phyloP scores from a whole-genome alignment of 92 coral and sea anemone species.

The Porites evermanni region DNA sequence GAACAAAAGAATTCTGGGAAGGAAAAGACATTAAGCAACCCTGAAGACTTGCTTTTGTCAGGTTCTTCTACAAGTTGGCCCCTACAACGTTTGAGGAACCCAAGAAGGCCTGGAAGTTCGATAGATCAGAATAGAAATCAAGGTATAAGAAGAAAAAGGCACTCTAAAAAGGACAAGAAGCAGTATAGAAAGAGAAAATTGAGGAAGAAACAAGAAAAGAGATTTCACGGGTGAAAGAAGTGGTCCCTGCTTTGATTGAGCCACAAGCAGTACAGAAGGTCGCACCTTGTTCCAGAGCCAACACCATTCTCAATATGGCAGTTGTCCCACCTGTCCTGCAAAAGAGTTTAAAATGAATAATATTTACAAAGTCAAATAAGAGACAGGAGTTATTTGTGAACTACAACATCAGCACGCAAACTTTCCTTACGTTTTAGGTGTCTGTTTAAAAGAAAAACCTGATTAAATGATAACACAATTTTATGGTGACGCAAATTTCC shows the following conservation, averaged over 20 bases:
- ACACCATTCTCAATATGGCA: conserved; percentile 5
- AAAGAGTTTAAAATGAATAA: not conserved
- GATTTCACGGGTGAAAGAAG: not conserved
- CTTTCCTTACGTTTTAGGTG: not conserved
- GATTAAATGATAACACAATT: conserved; percentile 1
- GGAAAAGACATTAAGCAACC: not conserved
- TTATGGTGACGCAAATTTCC: not conserved
- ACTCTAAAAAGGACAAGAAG: not conserved
- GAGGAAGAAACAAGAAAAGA: not conserved
- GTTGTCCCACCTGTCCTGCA: not conserved
- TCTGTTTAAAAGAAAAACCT: not conserved
- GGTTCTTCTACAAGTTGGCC: not conserved
- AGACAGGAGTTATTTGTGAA: conserved; percentile 5
- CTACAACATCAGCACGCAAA: not conserved
- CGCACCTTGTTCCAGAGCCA: not conserved
- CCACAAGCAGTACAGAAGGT: not conserved
- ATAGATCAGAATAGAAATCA: not conserved
- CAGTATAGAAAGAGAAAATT: not conserved
- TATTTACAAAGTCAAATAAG: not conserved
- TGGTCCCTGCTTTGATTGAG: not conserved
- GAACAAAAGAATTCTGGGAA: not conserved
- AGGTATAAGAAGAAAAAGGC: not conserved
- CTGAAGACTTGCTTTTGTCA: not conserved
- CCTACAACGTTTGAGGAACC: not conserved
- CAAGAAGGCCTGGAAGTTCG: not conserved